Percentiles rank a stretch among this genome's conserved stretches.
phyloP scores from a whole-genome alignment of 2,113 vertebrate genomes.

The Chamaea fasciata region DNA sequence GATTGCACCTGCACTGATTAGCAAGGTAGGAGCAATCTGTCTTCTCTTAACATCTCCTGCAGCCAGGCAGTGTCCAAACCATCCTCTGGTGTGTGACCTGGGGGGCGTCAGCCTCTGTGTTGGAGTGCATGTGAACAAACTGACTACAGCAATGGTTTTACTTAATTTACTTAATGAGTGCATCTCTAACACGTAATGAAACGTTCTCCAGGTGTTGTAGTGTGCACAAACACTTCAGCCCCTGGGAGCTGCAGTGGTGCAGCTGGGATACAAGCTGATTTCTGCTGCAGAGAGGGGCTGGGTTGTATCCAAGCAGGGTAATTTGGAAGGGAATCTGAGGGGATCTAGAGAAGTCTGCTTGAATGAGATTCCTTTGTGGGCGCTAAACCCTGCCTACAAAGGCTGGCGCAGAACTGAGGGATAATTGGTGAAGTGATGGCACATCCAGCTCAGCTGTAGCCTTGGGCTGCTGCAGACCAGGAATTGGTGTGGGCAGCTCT shows the following conservation, averaged over 20 bases:
- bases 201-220: not conserved
- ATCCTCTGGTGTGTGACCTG: not conserved
- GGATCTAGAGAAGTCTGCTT: not conserved
- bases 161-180: not conserved
- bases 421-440: not conserved
- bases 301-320: not conserved
- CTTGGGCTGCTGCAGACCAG: not conserved
- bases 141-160: not conserved
- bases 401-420: not conserved
- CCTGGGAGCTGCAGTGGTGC: not conserved
- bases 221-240: not conserved
- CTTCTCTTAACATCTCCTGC: slow-evolving; percentile 66
- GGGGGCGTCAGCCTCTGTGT: not conserved
- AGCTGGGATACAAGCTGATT: not conserved
- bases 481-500: not conserved
- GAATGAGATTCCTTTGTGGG: not conserved
- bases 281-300: not conserved
- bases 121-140: not conserved
- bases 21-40: slow-evolving; percentile 91
- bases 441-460: not conserved
- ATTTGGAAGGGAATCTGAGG: not conserved
- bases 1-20: slow-evolving; percentile 97
- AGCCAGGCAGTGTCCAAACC: not conserved
- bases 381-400: not conserved
- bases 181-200: not conserved